Conservation (phyloP, 1,140 invertebrate genomes). For the Trichomalopsis sarcophagae region DNA sequence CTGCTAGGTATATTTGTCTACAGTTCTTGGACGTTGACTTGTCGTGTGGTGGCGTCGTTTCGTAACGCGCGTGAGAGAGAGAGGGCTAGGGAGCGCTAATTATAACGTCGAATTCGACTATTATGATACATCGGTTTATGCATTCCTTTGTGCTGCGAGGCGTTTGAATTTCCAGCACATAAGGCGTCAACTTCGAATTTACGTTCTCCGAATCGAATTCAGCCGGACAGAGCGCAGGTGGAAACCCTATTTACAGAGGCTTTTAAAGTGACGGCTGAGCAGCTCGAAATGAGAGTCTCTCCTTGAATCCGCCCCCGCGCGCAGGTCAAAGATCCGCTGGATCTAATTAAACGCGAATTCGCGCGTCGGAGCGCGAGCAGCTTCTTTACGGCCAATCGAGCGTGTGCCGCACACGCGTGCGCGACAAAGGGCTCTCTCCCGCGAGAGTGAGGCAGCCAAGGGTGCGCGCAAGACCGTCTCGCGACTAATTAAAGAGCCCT, state of each 20-base stretch:
- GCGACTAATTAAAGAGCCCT: constrained; percentile 44
- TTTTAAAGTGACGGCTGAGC: no score
- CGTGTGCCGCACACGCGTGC: not conserved
- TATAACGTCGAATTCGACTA: no score
- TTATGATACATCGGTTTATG: no score
- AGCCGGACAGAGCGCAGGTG: not conserved
- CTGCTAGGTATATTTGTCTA: not conserved
- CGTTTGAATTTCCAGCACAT: no score
- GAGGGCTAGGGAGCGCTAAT: no score
- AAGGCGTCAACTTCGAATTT: not conserved
- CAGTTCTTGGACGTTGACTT: no score
- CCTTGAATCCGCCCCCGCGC: not conserved
- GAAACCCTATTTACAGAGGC: no score
- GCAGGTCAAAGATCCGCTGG: not conserved
- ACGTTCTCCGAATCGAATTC: not conserved
- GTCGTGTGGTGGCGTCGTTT: no score
- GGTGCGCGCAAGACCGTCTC: not conserved
- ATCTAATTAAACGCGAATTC: not conserved
- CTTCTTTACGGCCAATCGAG: not conserved
- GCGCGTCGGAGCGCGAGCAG: not conserved
- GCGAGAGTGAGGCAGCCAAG: not conserved
- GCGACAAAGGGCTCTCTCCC: not conserved
- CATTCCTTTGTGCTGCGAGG: no score
- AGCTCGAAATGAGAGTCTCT: not conserved
- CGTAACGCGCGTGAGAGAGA: no score